Conservation (phyloP, 2,113 vertebrate species). For the Perca flavescens region DNA sequence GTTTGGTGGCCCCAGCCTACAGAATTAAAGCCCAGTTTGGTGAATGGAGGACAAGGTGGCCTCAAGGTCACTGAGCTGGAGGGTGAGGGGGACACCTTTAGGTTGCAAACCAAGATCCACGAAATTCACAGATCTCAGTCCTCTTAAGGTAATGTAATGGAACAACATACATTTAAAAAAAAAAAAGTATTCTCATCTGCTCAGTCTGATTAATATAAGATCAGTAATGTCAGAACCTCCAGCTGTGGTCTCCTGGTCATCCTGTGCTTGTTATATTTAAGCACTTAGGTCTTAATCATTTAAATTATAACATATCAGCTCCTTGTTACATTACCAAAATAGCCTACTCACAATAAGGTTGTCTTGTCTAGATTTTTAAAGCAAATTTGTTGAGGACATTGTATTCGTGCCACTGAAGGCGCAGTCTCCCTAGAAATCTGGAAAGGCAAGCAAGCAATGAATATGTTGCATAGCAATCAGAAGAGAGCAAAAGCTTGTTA, state of each 20-base stretch:
- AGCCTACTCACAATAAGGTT: not conserved
- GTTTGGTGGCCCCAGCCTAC: slow-evolving; percentile 78
- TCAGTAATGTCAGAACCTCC: not conserved
- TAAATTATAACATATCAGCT: not conserved
- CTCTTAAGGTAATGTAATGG: not conserved
- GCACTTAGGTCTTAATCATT: not conserved
- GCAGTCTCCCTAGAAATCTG: not conserved
- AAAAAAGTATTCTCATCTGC: not conserved
- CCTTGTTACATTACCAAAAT: not conserved
- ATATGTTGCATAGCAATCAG: not conserved
- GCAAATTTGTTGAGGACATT: too few relatives aligned
- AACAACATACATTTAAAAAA: not conserved
- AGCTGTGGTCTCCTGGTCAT: not conserved
- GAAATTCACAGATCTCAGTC: not conserved
- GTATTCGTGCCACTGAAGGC: not conserved
- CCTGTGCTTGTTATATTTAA: not conserved
- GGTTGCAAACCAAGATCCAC: not conserved
- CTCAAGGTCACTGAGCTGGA: slow-evolving; percentile 79
- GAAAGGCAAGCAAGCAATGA: not conserved
- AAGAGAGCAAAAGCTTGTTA: not conserved
- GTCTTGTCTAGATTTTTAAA: not conserved
- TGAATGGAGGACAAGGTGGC: slow-evolving; percentile 74
- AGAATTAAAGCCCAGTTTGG: slow-evolving; percentile 82
- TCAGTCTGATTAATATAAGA: not conserved
- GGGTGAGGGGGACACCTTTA: slow-evolving; percentile 39